Base-by-base conservation (phyloP, 2,113 vertebrate genomes). In the Rhineura floridana region DNA sequence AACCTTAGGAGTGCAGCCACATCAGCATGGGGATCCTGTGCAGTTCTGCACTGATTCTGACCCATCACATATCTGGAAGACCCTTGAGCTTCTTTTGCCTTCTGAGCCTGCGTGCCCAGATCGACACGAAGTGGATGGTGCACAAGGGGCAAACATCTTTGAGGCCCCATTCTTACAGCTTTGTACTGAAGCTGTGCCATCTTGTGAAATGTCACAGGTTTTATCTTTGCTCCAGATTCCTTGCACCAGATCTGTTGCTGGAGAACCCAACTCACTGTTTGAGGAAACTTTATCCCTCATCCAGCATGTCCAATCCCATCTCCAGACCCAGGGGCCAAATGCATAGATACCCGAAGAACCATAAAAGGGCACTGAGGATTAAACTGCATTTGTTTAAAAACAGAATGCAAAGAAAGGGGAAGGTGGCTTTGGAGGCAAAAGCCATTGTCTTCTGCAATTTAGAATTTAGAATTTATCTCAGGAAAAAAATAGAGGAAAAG, bases 221-320 rank as follows among this genome's bases (percentile, higher is more conserved):
- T 67, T 12, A 3, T 23, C 36, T 59, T 4, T 12, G 3, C 8
- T 48, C 33, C 69, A 65, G 55, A 52, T 67, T 50, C 48, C 69
- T 25, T 50, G 59, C 36, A 13, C 62, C 44, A 33, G 21, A 19
- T 42, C 1, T 33, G 13, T 65, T 39, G 36, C 80, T 44, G 78
- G 44, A 46, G 88, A 76, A 2, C 7, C 36, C 70, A n/a, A 19
- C n/a, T 65, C 78, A 15, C 2, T 63, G 1, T 1, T 86, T 55
- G n/a, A 83, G 50, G 79, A 83, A 33, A 59, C 72, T 0, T 48
- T 87, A 4, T 39, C 46, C 52, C 62, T 96, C 8, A 72, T 93
- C 8, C 93, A 90, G 30, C 85, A 95, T 42, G 89, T 96, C 0
- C 39, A 85, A 39, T 21, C 78, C n/a, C 89, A 86, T 83, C 72